Evolutionary conservation across 2,113 vertebrate genomes (phyloP).

Genomic region (Anhinga anhinga): DNA sequence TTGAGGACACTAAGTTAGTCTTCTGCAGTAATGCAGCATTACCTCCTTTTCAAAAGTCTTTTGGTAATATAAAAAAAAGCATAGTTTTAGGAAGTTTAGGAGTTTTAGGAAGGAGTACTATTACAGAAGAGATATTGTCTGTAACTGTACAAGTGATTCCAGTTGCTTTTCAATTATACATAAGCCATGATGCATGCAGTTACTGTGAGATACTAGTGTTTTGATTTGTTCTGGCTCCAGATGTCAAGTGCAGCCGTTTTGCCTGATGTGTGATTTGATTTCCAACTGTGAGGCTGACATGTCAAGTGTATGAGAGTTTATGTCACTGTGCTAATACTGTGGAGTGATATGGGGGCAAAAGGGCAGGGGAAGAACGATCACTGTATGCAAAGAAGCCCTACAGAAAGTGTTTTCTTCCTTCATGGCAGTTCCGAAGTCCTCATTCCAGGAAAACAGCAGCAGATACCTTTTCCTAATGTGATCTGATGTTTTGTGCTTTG

Average conservation of each 20-base stretch:
- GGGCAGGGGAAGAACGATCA: not conserved
- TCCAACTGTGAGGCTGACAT: not conserved
- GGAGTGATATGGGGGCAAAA: not conserved
- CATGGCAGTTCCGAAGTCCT: not conserved
- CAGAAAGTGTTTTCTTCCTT: not conserved
- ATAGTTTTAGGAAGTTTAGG: not conserved
- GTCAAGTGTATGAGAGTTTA: not conserved
- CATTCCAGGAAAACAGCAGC: not conserved
- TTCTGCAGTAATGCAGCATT: constrained; percentile 26
- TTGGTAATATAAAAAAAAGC: not conserved
- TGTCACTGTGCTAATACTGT: not conserved
- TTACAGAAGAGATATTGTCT: not conserved
- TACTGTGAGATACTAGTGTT: not conserved
- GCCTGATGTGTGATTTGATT: not conserved
- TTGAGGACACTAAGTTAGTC: constrained; percentile 11
- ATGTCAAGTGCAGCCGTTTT: not conserved
- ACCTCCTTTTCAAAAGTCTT: constrained; percentile 15
- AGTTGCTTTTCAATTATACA: not conserved
- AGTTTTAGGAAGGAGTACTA: not conserved
- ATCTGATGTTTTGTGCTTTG: not conserved
- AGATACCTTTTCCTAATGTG: not conserved
- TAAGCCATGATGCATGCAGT: not conserved
- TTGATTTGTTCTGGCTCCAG: not conserved
- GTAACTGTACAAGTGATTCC: not conserved
- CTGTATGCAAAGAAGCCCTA: not conserved